Percentiles rank a stretch among this genome's conserved stretches.
Conservation (phyloP, 2,113 vertebrate genomes). For the Oreochromis tanganicae region DNA sequence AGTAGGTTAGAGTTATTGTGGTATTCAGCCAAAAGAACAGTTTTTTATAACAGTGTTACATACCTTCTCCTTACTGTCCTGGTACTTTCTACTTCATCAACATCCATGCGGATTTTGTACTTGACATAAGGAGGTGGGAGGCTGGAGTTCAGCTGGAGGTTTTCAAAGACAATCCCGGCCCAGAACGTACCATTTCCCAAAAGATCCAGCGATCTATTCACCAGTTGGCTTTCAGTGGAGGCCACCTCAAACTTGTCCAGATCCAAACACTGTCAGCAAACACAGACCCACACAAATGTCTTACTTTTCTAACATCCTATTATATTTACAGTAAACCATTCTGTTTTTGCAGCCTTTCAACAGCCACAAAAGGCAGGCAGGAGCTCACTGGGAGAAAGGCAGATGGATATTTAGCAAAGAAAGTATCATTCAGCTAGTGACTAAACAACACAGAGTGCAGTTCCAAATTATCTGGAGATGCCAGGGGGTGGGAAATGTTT, state of each 20-base stretch:
- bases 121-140: slow-evolving; percentile 80
- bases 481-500: slow-evolving; percentile 44
- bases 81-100: slow-evolving; percentile 86
- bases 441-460: slow-evolving; percentile 11
- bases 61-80: slow-evolving; percentile 85
- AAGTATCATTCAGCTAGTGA: slow-evolving; percentile 16
- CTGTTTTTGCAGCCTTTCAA: neutral
- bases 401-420: slow-evolving; percentile 34
- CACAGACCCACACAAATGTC: neutral
- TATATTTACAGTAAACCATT: neutral
- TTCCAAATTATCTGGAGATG: slow-evolving; percentile 51
- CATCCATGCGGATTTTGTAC: slow-evolving; percentile 97
- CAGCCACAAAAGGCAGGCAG: neutral
- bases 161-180: slow-evolving; percentile 88
- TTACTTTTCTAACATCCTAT: neutral
- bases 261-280: slow-evolving; percentile 83
- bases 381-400: neutral
- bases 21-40: neutral
- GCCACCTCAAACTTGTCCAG: slow-evolving; percentile 88
- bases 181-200: slow-evolving; percentile 84
- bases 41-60: neutral
- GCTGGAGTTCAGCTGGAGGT: slow-evolving; percentile 63
- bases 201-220: slow-evolving; percentile 81
- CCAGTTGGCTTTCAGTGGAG: slow-evolving; percentile 76
- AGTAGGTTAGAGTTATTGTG: neutral